phyloP scores from a whole-genome alignment of 2,797 vertebrate genomes.

The Pyrocephalus nanus region DNA sequence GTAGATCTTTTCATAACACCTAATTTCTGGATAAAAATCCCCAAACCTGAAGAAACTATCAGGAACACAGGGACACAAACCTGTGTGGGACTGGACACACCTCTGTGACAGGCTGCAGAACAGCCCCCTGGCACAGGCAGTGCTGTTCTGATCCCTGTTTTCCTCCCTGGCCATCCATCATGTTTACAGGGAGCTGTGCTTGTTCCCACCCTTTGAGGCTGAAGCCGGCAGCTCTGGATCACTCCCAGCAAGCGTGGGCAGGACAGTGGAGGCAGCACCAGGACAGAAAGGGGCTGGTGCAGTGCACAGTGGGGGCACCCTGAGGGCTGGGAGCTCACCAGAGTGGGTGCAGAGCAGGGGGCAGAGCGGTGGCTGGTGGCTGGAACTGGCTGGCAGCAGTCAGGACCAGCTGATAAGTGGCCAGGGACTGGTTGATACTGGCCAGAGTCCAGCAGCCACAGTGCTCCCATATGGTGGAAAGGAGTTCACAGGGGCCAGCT shows the following conservation, averaged over 20 bases:
- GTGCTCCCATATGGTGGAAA: rapidly evolving
- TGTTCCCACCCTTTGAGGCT: background rate
- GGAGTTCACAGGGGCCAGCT: too few species aligned
- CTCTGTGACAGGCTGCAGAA: background rate
- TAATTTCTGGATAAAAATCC: background rate
- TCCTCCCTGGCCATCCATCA: background rate
- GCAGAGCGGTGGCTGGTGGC: rapidly evolving
- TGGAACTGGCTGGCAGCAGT: background rate
- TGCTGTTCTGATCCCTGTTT: rapidly evolving
- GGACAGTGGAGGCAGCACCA: rapidly evolving
- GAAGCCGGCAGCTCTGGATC: background rate
- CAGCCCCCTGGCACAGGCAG: rapidly evolving
- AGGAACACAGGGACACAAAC: background rate
- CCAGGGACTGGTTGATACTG: background rate
- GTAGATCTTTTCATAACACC: background rate
- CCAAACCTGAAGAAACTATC: background rate
- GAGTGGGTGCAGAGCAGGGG: rapidly evolving
- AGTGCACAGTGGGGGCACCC: rapidly evolving
- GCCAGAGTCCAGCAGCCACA: background rate
- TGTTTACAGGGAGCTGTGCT: rapidly evolving
- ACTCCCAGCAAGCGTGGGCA: rapidly evolving
- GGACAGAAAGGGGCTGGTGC: rapidly evolving
- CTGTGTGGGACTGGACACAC: background rate
- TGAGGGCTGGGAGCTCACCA: rapidly evolving
- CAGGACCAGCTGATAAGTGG: rapidly evolving